These are phyloP conservation scores for Strongylocentrotus purpuratus DNA, from an alignment of 35 echinoderm and acorn worm species.

Conservation along the genomic window DNA sequence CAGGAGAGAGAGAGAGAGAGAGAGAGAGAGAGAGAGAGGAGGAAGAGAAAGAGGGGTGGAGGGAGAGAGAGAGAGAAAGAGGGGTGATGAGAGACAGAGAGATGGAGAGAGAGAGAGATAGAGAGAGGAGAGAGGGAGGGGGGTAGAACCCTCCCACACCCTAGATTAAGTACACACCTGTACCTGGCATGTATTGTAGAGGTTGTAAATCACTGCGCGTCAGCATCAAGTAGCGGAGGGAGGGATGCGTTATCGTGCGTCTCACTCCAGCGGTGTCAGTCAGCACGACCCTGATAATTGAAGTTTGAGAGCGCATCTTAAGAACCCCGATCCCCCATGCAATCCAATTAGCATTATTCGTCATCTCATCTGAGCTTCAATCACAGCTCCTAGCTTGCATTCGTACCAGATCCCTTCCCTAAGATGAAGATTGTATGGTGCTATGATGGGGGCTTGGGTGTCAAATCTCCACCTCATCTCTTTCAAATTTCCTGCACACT, in stretches of 20 bases:
- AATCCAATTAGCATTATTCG: conserved; percentile 5
- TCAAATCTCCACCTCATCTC: background rate
- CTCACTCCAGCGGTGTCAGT: background rate
- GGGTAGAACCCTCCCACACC: background rate
- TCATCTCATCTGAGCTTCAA: background rate
- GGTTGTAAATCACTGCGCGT: background rate
- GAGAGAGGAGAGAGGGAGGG: no score
- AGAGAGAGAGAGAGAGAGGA: background rate
- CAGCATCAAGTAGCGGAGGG: background rate
- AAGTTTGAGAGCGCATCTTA: conserved; percentile 1
- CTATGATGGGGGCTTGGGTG: background rate
- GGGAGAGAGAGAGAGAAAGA: background rate
- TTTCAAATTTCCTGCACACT: background rate
- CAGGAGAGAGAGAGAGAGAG: background rate
- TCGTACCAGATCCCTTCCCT: background rate
- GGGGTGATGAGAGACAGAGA: background rate
- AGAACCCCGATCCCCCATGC: background rate
- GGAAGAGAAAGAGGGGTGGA: background rate
- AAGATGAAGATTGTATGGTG: background rate
- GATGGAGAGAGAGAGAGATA: background rate
- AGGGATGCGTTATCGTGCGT: background rate
- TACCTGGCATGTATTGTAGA: background rate
- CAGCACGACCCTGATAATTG: conserved; percentile 4
- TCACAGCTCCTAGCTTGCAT: background rate
- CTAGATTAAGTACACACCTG: background rate